Percentiles rank a stretch among this genome's conserved stretches.
Evolutionary conservation across 2,113 vertebrate species (phyloP).

Genomic region (Alces alces): DNA sequence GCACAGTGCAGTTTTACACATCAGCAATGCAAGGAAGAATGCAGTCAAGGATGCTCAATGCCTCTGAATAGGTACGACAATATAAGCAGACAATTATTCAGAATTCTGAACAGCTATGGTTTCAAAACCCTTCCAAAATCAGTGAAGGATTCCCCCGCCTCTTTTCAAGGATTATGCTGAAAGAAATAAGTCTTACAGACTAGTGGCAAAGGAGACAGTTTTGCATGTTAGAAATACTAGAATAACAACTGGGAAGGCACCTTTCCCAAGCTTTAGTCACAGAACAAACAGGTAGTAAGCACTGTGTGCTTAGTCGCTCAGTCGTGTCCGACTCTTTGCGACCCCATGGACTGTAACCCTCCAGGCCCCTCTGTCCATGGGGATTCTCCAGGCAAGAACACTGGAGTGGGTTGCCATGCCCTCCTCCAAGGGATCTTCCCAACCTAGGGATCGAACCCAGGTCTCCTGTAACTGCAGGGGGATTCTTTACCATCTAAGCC

Average conservation of each 20-base stretch:
- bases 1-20: not conserved
- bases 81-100: not conserved
- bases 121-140: not conserved
- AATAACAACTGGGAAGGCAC: not conserved
- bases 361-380: not conserved
- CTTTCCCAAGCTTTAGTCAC: not conserved
- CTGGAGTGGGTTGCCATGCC: not conserved
- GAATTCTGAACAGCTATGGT: not conserved
- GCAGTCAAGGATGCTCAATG: not conserved
- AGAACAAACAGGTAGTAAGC: not conserved
- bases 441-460: not conserved
- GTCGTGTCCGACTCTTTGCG: rapidly evolving
- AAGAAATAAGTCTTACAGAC: not conserved
- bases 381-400: not conserved
- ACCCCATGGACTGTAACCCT: not conserved
- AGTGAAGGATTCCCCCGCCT: not conserved
- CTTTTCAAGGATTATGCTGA: not conserved
- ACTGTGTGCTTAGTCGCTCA: not conserved
- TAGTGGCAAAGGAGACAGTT: not conserved
- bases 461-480: not conserved
- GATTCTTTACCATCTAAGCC: not conserved
- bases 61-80: not conserved
- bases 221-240: not conserved
- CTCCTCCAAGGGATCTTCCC: not conserved
- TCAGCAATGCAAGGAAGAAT: not conserved